Evolutionary conservation across 2,797 vertebrate species (phyloP).

Genomic region (Eulemur rubriventer): DNA sequence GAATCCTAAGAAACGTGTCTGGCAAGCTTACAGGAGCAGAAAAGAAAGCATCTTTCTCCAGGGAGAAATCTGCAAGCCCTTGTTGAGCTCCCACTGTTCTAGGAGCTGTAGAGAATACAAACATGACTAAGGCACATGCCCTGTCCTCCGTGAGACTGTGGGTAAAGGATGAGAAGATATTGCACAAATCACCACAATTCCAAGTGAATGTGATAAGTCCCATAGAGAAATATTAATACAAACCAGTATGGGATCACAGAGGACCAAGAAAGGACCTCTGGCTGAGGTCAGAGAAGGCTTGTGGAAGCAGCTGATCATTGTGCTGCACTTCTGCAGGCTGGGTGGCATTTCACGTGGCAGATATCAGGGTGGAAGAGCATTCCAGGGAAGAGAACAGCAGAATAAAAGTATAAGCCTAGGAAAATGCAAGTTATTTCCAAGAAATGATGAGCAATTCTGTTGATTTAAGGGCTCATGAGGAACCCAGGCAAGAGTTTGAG

Average conservation of each 20-base stretch:
- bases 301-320: neutral
- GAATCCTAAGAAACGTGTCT: neutral
- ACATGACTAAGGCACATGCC: neutral
- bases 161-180: neutral
- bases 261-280: neutral
- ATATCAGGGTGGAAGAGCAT: neutral
- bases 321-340: neutral
- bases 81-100: neutral
- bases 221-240: neutral
- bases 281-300: neutral
- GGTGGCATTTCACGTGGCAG: neutral
- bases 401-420: neutral
- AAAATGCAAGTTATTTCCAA: neutral
- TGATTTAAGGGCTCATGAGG: neutral
- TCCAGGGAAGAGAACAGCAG: fast-evolving
- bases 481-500: neutral
- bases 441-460: neutral
- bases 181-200: neutral
- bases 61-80: neutral
- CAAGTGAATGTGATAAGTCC: neutral
- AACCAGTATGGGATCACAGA: neutral
- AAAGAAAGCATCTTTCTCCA: neutral
- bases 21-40: neutral
- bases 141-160: neutral
- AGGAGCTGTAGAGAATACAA: neutral